Conservation (phyloP, 2,113 vertebrate genomes). For the Astur gentilis region DNA sequence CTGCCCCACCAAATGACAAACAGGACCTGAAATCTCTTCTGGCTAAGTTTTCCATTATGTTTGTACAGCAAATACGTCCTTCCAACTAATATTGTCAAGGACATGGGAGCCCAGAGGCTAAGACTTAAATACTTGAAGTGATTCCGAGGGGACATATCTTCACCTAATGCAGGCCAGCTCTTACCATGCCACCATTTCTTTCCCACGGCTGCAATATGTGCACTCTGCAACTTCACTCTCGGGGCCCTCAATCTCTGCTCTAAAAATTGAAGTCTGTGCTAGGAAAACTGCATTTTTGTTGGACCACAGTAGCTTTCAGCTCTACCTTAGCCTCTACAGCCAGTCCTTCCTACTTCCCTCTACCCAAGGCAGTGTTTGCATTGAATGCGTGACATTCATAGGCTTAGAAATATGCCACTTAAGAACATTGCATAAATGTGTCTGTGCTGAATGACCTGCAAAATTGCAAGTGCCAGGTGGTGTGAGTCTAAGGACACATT, state of each 20-base stretch:
- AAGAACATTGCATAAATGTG: background rate
- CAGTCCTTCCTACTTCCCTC: background rate
- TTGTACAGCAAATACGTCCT: background rate
- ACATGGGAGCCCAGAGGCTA: background rate
- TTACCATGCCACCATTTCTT: background rate
- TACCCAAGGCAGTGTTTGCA: background rate
- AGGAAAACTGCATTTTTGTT: background rate
- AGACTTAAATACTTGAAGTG: background rate
- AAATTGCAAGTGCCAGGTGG: background rate
- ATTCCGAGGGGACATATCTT: background rate
- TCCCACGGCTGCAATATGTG: background rate
- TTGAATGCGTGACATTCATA: background rate
- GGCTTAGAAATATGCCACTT: background rate
- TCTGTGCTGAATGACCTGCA: background rate
- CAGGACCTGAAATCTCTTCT: background rate
- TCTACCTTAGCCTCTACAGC: background rate
- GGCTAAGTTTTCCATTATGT: slow-evolving; percentile 17
- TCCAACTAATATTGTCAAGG: slow-evolving; percentile 29
- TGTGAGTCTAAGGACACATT: background rate
- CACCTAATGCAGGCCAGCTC: background rate
- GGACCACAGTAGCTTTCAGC: background rate
- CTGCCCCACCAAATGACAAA: background rate
- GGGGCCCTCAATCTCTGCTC: background rate
- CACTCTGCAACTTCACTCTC: background rate
- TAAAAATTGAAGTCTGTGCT: background rate